These are phyloP conservation scores for Siniperca chuatsi DNA, from an alignment of 2,113 vertebrate species.

Conservation along the genomic window DNA sequence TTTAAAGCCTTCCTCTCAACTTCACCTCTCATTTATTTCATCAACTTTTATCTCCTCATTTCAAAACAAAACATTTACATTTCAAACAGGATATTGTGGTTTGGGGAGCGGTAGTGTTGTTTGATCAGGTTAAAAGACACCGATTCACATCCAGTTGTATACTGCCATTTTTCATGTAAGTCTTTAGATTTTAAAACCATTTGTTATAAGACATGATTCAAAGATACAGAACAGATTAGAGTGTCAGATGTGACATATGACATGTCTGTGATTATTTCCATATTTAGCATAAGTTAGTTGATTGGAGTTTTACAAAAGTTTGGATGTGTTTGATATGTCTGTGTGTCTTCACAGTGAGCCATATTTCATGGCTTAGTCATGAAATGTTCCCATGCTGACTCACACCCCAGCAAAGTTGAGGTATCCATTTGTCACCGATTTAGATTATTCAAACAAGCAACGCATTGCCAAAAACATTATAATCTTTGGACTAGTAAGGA, in stretches of 20 bases:
- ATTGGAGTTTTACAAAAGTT: conserved; percentile 35
- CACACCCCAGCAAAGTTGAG: neutral
- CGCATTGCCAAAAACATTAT: neutral
- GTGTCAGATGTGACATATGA: conserved; percentile 41
- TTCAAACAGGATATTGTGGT: conserved; percentile 60
- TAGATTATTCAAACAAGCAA: conserved; percentile 13
- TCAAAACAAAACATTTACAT: conserved; percentile 73
- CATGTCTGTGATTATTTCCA: conserved; percentile 41
- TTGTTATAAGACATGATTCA: conserved; percentile 44
- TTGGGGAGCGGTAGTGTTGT: conserved; percentile 13
- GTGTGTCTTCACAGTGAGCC: conserved; percentile 11
- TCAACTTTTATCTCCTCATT: conserved; percentile 61
- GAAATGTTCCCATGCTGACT: conserved; percentile 25
- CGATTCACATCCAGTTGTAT: conserved; percentile 26
- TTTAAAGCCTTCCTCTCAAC: conserved; percentile 39
- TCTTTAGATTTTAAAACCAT: conserved; percentile 25
- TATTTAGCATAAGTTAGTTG: conserved; percentile 39
- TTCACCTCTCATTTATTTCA: conserved; percentile 42
- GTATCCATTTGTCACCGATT: neutral
- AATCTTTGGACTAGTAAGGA: neutral
- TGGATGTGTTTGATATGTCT: conserved; percentile 34
- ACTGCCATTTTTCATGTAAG: conserved; percentile 12
- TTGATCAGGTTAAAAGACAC: conserved; percentile 54
- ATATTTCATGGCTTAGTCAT: conserved; percentile 28
- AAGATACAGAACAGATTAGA: conserved; percentile 27